phyloP scores from a whole-genome alignment of 1,140 invertebrate species.

The Adelges cooleyi region DNA sequence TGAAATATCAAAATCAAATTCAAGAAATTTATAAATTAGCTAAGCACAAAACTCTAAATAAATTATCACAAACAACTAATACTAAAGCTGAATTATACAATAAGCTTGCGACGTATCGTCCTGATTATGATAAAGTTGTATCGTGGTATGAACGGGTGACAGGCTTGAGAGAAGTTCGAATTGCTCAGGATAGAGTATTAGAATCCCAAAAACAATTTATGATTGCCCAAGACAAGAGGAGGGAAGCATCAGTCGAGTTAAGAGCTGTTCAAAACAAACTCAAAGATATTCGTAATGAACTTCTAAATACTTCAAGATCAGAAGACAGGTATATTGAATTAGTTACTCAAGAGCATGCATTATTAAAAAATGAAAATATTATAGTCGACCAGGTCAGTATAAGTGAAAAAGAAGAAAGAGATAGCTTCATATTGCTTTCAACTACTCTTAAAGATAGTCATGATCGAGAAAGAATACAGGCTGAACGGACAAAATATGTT shows the following conservation, averaged over 20 bases:
- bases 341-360: conserved; percentile 40
- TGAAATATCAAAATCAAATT: conserved; percentile 1
- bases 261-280: conserved; percentile 47
- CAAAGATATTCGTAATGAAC: conserved; percentile 52
- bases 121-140: conserved; percentile 35
- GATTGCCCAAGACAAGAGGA: conserved; percentile 46
- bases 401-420: conserved; percentile 48
- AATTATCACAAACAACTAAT: background rate
- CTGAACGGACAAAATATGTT: conserved; percentile 67
- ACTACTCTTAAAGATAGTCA: conserved; percentile 57
- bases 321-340: conserved; percentile 47
- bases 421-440: conserved; percentile 52
- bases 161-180: conserved; percentile 41
- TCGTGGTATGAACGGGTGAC: conserved; percentile 41
- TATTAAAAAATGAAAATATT: conserved; percentile 35
- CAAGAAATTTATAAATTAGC: background rate
- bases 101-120: conserved; percentile 3
- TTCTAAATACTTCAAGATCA: conserved; percentile 54
- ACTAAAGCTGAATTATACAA: conserved; percentile 5
- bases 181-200: conserved; percentile 40
- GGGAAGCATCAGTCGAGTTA: conserved; percentile 46
- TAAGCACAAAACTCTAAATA: background rate
- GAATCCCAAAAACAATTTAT: conserved; percentile 46
- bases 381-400: conserved; percentile 31
- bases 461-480: conserved; percentile 58